Percentiles rank a stretch among this genome's conserved stretches.
Evolutionary conservation across 1,140 invertebrate genomes (phyloP).

Genomic region (Mercenaria mercenaria): DNA sequence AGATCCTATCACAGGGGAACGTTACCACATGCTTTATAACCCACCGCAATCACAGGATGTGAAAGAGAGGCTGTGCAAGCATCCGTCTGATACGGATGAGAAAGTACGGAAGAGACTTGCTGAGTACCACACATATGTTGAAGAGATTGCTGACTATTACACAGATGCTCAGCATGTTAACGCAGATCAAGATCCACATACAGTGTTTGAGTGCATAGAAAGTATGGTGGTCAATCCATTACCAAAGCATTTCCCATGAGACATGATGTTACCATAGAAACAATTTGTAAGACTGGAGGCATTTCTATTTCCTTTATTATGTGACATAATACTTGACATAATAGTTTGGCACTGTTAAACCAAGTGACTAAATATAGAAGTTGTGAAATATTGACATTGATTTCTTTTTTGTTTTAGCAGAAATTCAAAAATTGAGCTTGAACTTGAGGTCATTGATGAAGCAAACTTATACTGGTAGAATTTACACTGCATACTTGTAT

Average conservation of each 20-base stretch:
- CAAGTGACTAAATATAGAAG: too few species aligned
- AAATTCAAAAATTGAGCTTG: too few species aligned
- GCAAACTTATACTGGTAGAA: too few species aligned
- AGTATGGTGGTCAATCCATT: slow-evolving; percentile 85
- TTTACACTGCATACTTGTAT: too few species aligned
- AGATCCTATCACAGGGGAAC: slow-evolving; percentile 85
- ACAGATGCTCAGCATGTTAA: slow-evolving; percentile 84
- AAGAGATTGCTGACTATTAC: slow-evolving; percentile 84
- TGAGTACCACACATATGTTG: slow-evolving; percentile 81
- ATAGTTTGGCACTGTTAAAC: too few species aligned
- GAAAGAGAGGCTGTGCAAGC: slow-evolving; percentile 80
- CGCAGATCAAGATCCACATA: slow-evolving; percentile 85
- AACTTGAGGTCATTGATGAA: too few species aligned
- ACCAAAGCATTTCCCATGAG: slow-evolving; percentile 74
- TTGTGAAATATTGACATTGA: too few species aligned
- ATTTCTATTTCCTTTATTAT: too few species aligned
- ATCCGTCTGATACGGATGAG: slow-evolving; percentile 79
- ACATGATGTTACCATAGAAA: too few species aligned
- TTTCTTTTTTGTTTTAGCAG: too few species aligned
- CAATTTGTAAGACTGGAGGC: too few species aligned
- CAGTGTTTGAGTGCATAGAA: slow-evolving; percentile 86
- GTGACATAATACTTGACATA: too few species aligned
- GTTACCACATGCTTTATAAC: slow-evolving; percentile 85
- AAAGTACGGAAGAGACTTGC: slow-evolving; percentile 80
- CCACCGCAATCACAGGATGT: slow-evolving; percentile 84